Base-by-base conservation (phyloP, 2,888 invertebrate species). In the Dolichomitus sp. region DNA sequence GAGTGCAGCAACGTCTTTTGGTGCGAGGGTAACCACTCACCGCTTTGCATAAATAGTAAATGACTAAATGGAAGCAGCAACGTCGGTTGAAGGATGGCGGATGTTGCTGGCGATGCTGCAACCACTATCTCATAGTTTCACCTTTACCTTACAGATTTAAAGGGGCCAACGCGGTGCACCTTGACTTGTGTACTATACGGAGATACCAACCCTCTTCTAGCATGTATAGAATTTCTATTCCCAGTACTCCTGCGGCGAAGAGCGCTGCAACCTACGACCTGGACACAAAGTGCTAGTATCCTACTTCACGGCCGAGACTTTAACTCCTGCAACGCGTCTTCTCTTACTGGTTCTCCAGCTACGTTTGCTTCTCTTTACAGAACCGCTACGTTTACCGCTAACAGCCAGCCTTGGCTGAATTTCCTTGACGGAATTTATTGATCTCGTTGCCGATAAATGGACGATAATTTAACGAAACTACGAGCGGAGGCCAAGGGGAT, bases 11-110 rank as follows among this genome's bases (percentile, higher is more conserved):
- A 59, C 75, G 50, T 75, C 69, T 82, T 78, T 50, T 66, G 54
- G 63, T 69, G 66, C 40, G 50, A 65, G 52, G 66, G 79, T 72
- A 75, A 80, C 72, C 72, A 77, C 81, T 82, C 80, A 65, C 69
- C 69, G 66, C 81, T 89, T 87, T 81, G 80, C 77, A 88, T 89
- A 88, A 90, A 90, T 90, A 89, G 86, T 89, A 90, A 89, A 90
- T 87, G 87, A 84, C 83, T 86, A 87, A 88, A 89, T 87, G 81
- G 80, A 80, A 81, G 85, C 57, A 78, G 75, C 74, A 78, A 66
- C 69, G 23, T 52, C n/a, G 63, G 79, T 19, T 61, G 70, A 68
- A 30, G 66, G 72, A 61, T 66, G 52, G 73, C 30, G 48, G 50
- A 57, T 75, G 65, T 72, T 70, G 54, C 37, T 45, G 33, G 74